These are phyloP conservation scores for Oncorhynchus masou DNA, from an alignment of 2,113 vertebrate species.

Conservation along the genomic window DNA sequence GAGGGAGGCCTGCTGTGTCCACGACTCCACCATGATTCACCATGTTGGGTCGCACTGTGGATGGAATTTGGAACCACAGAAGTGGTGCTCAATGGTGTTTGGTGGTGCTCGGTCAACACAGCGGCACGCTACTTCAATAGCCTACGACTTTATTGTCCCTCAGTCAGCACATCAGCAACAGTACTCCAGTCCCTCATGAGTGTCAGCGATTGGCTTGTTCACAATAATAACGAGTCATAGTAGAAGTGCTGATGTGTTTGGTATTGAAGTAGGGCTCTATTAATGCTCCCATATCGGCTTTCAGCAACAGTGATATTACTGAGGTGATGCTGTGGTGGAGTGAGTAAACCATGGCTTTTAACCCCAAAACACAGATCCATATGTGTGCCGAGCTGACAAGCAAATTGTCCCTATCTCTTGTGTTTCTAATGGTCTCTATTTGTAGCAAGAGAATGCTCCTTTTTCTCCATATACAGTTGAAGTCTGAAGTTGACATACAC, in stretches of 20 bases:
- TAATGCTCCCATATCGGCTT: conserved; percentile 19
- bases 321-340: conserved; percentile 30
- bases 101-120: background rate
- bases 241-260: conserved; percentile 10
- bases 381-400: conserved; percentile 12
- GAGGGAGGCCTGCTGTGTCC: conserved; percentile 24
- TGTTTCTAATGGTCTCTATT: conserved; percentile 7
- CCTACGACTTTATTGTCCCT: too few species aligned
- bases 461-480: background rate
- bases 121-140: too few species aligned
- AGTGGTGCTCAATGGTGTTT: conserved; percentile 10
- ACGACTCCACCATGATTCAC: conserved; percentile 57
- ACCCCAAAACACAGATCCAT: conserved; percentile 29
- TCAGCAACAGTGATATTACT: conserved; percentile 34
- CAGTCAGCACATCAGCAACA: too few species aligned
- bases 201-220: conserved; percentile 10
- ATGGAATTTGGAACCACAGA: conserved; percentile 23
- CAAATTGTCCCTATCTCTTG: conserved; percentile 15
- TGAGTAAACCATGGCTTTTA: conserved; percentile 46
- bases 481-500: too few species aligned
- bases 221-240: conserved; percentile 21
- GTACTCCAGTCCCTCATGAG: background rate
- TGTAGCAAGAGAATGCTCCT: background rate
- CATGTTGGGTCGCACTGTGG: conserved; percentile 42
- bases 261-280: conserved; percentile 28